Percentiles rank a stretch among this genome's conserved stretches.
Conservation (phyloP, 1,140 invertebrate genomes). For the Gonioctena quinquepunctata region DNA sequence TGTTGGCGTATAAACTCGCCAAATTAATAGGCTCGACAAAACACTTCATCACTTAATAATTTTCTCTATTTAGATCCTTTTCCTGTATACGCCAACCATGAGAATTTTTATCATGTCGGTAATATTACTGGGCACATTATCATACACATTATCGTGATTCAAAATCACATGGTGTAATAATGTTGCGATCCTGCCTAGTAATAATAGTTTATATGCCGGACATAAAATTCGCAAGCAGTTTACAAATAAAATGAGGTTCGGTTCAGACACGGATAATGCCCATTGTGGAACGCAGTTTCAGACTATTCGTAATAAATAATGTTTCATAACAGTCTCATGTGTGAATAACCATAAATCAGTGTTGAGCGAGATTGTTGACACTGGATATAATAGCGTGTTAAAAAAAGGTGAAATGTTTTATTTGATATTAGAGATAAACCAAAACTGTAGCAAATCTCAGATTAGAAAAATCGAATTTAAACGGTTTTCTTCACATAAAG, state of each 20-base stretch:
- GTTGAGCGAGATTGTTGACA: too few species aligned
- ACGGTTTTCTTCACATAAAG: too few species aligned
- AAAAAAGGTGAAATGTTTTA: too few species aligned
- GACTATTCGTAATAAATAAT: neutral
- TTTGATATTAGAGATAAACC: too few species aligned
- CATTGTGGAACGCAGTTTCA: neutral
- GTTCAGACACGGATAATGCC: neutral
- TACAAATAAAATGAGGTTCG: neutral
- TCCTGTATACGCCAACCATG: neutral
- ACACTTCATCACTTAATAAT: slow-evolving; percentile 8
- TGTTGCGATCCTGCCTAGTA: neutral
- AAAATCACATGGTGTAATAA: slow-evolving; percentile 5
- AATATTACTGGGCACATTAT: slow-evolving; percentile 3
- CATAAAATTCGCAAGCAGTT: neutral
- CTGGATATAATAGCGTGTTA: too few species aligned
- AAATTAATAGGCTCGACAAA: neutral
- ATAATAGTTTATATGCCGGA: slow-evolving; percentile 10
- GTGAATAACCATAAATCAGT: too few species aligned
- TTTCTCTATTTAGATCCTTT: neutral
- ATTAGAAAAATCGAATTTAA: too few species aligned
- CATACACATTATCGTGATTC: slow-evolving; percentile 9
- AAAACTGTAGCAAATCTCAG: too few species aligned
- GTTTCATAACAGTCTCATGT: neutral
- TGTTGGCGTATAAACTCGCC: neutral
- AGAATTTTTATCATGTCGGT: neutral